These are phyloP conservation scores for Antigone vipio DNA, from an alignment of 2,113 vertebrate species.

Conservation along the genomic window DNA sequence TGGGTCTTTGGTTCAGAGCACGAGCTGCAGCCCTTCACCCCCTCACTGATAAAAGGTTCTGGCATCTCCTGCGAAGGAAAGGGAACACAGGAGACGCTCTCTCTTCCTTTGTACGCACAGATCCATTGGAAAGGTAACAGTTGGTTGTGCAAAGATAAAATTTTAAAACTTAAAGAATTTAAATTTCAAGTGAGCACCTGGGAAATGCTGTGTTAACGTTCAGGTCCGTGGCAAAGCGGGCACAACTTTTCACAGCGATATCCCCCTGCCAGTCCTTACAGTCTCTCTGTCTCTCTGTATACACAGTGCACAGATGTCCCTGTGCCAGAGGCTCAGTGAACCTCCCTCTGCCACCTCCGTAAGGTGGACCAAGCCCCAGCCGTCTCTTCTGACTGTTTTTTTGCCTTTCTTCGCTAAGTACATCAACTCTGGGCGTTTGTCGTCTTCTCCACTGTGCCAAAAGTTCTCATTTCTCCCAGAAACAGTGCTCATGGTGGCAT, in stretches of 20 bases:
- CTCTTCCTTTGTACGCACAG: not conserved
- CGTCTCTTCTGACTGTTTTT: not conserved
- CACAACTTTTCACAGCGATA: not conserved
- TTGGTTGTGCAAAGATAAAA: not conserved
- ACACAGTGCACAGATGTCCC: rapidly evolving
- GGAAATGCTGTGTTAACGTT: not conserved
- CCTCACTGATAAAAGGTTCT: not conserved
- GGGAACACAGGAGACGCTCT: rapidly evolving
- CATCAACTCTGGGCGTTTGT: not conserved
- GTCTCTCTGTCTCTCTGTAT: not conserved
- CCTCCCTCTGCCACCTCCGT: not conserved
- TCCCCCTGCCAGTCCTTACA: not conserved
- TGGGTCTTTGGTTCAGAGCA: not conserved
- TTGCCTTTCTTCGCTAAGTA: not conserved
- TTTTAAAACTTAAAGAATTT: not conserved
- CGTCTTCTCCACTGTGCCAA: conserved; percentile 12
- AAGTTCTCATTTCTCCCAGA: not conserved
- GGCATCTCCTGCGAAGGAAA: not conserved
- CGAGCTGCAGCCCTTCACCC: not conserved
- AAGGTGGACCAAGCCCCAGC: not conserved
- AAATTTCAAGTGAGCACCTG: not conserved
- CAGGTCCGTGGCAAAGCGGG: not conserved
- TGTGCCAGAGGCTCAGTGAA: not conserved
- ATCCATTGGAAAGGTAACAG: not conserved
- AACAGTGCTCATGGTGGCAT: not conserved